Conservation (phyloP, 2,797 vertebrate species). For the Mus spretus region DNA sequence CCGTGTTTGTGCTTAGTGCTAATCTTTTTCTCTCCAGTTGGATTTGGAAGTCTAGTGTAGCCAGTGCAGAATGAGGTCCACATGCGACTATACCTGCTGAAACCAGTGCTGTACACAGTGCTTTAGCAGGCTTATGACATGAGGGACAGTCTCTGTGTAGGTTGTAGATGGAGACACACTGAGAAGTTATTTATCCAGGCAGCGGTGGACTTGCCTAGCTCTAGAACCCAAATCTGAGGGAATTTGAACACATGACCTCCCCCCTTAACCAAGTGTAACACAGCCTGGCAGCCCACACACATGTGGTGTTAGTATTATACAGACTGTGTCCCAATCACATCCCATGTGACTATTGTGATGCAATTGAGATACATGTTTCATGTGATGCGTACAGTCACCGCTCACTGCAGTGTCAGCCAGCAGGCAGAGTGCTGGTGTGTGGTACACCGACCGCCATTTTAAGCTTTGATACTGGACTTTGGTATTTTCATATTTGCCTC, state of each 20-base stretch:
- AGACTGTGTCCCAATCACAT: neutral
- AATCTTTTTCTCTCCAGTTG: neutral
- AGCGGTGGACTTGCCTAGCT: neutral
- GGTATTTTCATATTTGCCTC: neutral
- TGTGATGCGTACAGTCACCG: neutral
- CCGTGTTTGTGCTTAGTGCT: neutral
- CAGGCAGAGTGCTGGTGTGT: neutral
- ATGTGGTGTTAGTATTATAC: neutral
- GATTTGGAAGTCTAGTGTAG: neutral
- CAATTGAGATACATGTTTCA: neutral
- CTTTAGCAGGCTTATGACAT: neutral
- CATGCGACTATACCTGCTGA: too few species aligned
- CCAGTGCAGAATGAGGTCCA: neutral
- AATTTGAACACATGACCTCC: neutral
- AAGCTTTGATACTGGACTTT: neutral
- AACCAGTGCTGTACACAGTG: too few species aligned
- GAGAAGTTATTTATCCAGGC: neutral
- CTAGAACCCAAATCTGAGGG: constrained; percentile 18
- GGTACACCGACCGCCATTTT: neutral
- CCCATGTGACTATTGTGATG: neutral
- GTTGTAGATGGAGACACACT: neutral
- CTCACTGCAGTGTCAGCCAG: neutral
- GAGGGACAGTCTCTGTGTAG: neutral
- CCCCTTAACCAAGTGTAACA: neutral
- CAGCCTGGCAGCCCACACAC: neutral